These are phyloP conservation scores for Poeciliopsis retropinna DNA, from an alignment of 2,113 vertebrate genomes.

Conservation along the genomic window DNA sequence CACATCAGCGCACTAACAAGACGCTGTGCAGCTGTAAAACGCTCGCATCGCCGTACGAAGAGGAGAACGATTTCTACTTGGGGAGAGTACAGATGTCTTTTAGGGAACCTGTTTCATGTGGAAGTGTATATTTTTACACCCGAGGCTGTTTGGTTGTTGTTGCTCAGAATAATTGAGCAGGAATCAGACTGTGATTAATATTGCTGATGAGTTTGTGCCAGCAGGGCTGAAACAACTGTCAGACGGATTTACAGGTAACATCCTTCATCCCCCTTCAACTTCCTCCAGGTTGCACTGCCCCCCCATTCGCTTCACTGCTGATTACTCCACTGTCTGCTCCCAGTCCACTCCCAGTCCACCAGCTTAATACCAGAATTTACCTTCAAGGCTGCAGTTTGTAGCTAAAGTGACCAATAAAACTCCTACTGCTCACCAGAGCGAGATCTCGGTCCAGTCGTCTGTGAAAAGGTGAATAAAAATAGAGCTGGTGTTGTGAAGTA, in stretches of 20 bases:
- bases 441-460: neutral
- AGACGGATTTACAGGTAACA: conserved; percentile 71
- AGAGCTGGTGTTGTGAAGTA: too few relatives aligned
- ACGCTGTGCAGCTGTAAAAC: neutral
- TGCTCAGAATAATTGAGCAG: conserved; percentile 63
- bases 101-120: conserved; percentile 23
- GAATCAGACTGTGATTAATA: conserved; percentile 75
- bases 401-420: neutral
- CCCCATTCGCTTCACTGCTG: conserved; percentile 37
- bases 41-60: neutral
- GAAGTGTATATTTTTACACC: conserved; percentile 39
- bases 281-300: conserved; percentile 6
- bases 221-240: conserved; percentile 73
- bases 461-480: neutral
- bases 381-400: conserved; percentile 5
- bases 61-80: neutral
- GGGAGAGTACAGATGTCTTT: conserved; percentile 4
- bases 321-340: conserved; percentile 64
- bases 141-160: conserved; percentile 57
- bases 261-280: conserved; percentile 58
- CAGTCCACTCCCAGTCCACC: neutral
- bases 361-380: conserved; percentile 41
- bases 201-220: conserved; percentile 71
- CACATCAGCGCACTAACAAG: neutral
- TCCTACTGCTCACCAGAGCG: neutral